Base-by-base conservation (phyloP, 2,113 vertebrate species). In the Camelus dromedarius region DNA sequence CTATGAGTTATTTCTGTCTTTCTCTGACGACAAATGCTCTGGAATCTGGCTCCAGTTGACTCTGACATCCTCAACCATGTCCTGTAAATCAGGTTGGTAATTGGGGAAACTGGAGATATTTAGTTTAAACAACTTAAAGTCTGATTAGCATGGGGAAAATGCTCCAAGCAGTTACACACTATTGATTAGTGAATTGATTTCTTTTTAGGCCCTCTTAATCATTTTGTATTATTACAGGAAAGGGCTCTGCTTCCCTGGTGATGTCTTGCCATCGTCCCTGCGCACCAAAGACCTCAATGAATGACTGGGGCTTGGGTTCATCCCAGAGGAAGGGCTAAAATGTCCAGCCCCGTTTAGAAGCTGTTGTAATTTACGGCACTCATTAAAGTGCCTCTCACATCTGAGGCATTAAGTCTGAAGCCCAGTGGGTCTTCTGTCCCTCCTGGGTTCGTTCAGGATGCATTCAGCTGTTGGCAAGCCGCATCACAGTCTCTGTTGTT, bases 81-180 rank as follows among this genome's bases (percentile, higher is more conserved):
- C 79, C 93, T 92, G 14, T 66, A 98, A 92, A 95, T 16, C 77
- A 93, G 97, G 58, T 10, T 0, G 0, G 15, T 96, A 96, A 96
- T 19, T 32, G 70, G 8, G 95, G 64, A 73, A 66, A 86, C 86
- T 18, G 48, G 42, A 77, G n/a, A 58, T 46, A 54, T 96, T 98
- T 97, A 90, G 60, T 87, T 97, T 95, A 75, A 98, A 97, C 52
- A 96, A 95, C 92, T 79, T 93, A 93, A 91, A 94, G 85, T 56
- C 69, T 85, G 67, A 73, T 93, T 95, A 88, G 46, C 28, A 77
- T 46, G 24, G 81, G 67, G 83, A 82, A 97, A 98, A 48, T 76
- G 35, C 85, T 92, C 69, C 62, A 52, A 94, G 96, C 46, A 91
- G 90, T 81, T 96, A 93, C 0, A 94, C 13, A 92, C 19, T 70